Evolutionary conservation across 2,113 vertebrate species (phyloP).

Genomic region (Rhadina sibilatrix): DNA sequence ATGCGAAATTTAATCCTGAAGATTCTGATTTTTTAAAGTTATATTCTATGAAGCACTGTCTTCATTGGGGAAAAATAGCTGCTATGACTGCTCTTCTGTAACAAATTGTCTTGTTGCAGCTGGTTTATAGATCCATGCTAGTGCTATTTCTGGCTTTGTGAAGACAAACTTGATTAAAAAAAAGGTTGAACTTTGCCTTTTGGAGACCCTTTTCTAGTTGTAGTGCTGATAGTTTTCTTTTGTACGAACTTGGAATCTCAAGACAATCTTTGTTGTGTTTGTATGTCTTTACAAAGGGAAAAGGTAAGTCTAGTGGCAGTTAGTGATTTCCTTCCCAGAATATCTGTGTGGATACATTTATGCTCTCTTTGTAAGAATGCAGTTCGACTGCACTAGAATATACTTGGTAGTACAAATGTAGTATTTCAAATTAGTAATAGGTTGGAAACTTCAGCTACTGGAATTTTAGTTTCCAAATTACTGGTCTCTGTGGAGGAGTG

Average conservation of each 20-base stretch:
- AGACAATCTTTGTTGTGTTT: background rate
- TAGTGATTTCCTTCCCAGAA: background rate
- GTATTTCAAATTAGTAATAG: background rate
- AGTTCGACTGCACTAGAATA: background rate
- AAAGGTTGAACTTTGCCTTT: background rate
- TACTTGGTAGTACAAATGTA: background rate
- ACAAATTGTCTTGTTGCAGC: background rate
- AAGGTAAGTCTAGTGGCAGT: background rate
- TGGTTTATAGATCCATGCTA: background rate
- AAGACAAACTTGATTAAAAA: background rate
- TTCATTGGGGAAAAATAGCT: background rate
- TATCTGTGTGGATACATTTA: background rate
- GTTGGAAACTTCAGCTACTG: slow-evolving; percentile 8
- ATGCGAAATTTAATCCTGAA: background rate
- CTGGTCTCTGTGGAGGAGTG: background rate
- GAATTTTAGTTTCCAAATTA: background rate
- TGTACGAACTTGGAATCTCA: background rate
- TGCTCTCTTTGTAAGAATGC: background rate
- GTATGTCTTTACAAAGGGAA: background rate
- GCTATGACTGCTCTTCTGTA: background rate
- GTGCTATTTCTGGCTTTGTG: background rate
- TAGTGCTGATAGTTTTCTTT: background rate
- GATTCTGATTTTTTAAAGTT: background rate
- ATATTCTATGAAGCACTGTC: background rate
- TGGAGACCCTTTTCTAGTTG: background rate